Percentiles rank a stretch among this genome's conserved stretches.
Evolutionary conservation across 2,888 invertebrate species (phyloP).

Genomic region (Bursaphelenchus okinawaensis): DNA sequence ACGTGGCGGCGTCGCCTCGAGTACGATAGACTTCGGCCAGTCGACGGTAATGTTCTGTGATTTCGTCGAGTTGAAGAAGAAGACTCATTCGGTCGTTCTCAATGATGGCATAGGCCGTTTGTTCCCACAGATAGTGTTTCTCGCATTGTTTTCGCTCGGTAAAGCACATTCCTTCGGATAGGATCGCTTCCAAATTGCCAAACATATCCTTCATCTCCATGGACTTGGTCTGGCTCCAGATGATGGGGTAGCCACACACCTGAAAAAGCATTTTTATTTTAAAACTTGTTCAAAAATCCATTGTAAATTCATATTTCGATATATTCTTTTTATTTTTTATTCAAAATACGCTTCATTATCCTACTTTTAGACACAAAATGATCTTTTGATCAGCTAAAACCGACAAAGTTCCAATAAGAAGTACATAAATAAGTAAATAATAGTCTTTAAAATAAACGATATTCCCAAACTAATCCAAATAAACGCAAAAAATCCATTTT

Average conservation of each 20-base stretch:
- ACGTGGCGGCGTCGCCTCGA: slow-evolving; percentile 29
- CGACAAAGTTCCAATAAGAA: too few species aligned
- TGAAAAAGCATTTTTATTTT: too few species aligned
- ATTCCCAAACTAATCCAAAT: too few species aligned
- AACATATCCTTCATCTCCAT: slow-evolving; percentile 12
- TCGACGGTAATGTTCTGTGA: slow-evolving; percentile 26
- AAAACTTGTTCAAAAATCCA: too few species aligned
- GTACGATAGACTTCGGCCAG: slow-evolving; percentile 7
- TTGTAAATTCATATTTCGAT: too few species aligned
- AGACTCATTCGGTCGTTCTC: slow-evolving; percentile 36
- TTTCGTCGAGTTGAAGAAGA: slow-evolving; percentile 33
- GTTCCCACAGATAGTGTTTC: slow-evolving; percentile 38
- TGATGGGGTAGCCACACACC: slow-evolving; percentile 24
- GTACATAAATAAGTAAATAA: too few species aligned
- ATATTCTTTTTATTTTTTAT: too few species aligned
- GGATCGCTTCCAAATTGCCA: slow-evolving; percentile 12
- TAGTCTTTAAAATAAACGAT: too few species aligned
- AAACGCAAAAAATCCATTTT: too few species aligned
- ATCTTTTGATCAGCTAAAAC: too few species aligned
- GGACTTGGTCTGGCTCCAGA: slow-evolving; percentile 10
- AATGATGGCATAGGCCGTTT: slow-evolving; percentile 35
- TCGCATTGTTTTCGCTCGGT: slow-evolving; percentile 26
- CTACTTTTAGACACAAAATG: too few species aligned
- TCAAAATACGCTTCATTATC: too few species aligned
- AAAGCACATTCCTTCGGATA: slow-evolving; percentile 31